A percentile compares a stretch with the other conserved stretches of the same genome.
Evolutionary conservation across 2,113 vertebrate genomes (phyloP).

Genomic region (Paramormyrops kingsleyae): DNA sequence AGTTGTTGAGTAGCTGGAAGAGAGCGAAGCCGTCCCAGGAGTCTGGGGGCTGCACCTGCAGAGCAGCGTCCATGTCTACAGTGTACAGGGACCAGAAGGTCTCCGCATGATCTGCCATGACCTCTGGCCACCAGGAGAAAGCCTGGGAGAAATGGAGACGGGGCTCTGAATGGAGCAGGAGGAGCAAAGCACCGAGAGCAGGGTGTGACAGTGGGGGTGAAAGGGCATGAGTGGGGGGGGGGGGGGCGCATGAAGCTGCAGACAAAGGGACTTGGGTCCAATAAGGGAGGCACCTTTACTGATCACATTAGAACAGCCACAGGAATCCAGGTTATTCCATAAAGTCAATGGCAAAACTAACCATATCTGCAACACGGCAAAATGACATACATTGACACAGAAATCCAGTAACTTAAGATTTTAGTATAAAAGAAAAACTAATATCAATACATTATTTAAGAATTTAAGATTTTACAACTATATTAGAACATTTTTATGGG

Average conservation of each 20-base stretch:
- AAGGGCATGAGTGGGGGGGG: not conserved
- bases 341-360: not conserved
- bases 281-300: not conserved
- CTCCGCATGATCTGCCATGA: constrained; percentile 86
- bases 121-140: constrained; percentile 89
- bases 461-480: not conserved
- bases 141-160: constrained; percentile 58
- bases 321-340: not conserved
- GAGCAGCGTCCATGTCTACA: constrained; percentile 79
- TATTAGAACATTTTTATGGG: not conserved
- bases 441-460: not conserved
- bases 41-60: constrained; percentile 78
- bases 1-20: constrained; percentile 93
- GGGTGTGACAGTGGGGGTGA: not conserved
- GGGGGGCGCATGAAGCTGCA: not conserved
- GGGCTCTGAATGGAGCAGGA: not conserved
- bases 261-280: not conserved
- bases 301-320: not conserved
- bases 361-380: not conserved
- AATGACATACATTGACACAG: not conserved
- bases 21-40: constrained; percentile 95
- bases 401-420: not conserved
- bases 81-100: constrained; percentile 86
- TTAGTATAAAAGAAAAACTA: not conserved
- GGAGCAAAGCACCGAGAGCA: not conserved